A percentile compares a stretch with the other conserved stretches of the same genome.
Conservation (phyloP, 2,797 vertebrate species). For the Saxicola maurus region DNA sequence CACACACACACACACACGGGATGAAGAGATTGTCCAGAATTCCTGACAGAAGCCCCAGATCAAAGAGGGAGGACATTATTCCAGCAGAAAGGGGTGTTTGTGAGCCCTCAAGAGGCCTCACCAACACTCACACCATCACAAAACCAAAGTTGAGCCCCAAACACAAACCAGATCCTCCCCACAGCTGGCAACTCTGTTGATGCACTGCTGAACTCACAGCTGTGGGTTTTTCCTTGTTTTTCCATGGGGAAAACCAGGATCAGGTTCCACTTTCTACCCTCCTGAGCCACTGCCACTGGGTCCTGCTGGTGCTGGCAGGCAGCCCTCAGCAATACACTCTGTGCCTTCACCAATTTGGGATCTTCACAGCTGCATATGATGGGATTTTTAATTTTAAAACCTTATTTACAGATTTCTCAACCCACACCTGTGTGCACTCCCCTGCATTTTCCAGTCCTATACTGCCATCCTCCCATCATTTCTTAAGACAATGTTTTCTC, state of each 20-base stretch:
- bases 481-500: background rate
- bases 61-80: background rate
- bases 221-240: background rate
- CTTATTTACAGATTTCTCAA: background rate
- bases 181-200: accelerated
- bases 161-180: background rate
- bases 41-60: background rate
- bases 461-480: background rate
- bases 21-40: background rate
- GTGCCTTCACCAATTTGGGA: background rate
- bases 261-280: background rate
- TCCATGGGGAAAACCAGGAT: background rate
- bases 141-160: background rate
- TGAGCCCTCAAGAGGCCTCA: background rate
- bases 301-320: background rate
- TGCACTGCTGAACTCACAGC: background rate
- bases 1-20: accelerated
- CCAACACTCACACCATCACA: background rate
- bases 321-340: accelerated
- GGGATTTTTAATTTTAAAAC: background rate
- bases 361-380: background rate
- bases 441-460: background rate
- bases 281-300: background rate
- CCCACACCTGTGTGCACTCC: background rate
- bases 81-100: background rate